Conservation (phyloP, 2,113 vertebrate species). For the Myrmophylax atrothorax region DNA sequence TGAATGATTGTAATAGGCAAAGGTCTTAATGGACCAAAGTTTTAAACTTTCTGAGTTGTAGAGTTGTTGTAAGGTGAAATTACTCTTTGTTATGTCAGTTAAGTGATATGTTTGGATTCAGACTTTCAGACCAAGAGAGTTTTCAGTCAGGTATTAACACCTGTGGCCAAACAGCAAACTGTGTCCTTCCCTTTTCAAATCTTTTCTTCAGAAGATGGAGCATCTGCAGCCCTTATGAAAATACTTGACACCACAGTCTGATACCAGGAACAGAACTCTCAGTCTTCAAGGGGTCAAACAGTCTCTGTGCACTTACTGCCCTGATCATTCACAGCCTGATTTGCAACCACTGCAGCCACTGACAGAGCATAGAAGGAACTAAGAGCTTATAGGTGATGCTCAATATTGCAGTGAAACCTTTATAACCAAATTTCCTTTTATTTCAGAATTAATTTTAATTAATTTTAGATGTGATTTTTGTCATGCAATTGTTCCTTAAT, state of each 20-base stretch:
- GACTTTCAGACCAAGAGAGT: background rate
- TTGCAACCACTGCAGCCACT: background rate
- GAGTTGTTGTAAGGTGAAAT: background rate
- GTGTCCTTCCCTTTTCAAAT: background rate
- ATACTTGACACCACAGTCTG: background rate
- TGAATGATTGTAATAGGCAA: background rate
- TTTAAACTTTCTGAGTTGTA: background rate
- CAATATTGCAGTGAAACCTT: background rate
- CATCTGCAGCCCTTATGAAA: background rate
- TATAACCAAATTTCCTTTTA: background rate
- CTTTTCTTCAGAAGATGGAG: background rate
- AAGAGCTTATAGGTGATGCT: background rate
- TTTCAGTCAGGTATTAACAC: background rate
- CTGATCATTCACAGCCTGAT: background rate
- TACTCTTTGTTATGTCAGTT: background rate
- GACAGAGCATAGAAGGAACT: background rate
- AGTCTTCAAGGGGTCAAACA: background rate
- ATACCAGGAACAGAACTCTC: background rate
- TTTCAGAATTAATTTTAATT: slow-evolving; percentile 1
- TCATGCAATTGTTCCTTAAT: background rate
- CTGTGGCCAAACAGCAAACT: background rate
- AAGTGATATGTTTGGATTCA: background rate
- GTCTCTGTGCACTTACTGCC: background rate
- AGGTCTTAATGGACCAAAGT: background rate
- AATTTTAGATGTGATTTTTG: background rate